Evolutionary conservation across 2,113 vertebrate genomes (phyloP), one percentile per base, ranked within the genome.

Genomic region (Hyperoodon ampullatus): DNA sequence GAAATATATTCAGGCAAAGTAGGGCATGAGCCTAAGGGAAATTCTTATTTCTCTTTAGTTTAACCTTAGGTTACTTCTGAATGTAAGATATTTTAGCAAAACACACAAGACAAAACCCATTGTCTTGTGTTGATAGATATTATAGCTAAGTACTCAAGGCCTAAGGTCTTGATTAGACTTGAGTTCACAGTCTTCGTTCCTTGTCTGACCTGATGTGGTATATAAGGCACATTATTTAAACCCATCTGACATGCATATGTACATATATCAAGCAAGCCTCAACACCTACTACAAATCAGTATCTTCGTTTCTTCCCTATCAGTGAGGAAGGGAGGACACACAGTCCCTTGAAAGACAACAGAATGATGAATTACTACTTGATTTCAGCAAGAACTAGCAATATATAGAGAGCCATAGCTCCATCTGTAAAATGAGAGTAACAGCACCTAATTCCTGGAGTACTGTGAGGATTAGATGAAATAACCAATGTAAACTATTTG

Each of bases 211-310:
- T 81, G 10, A 78, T 68, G 4, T 74, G 68, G 30, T 50, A 23
- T 30, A 23, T 28, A 42, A 75, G 6, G 21, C 16, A 39, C 33
- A 47, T 47, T n/a, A 35, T 72, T 94, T 89, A 74, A 68, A 28
- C 4, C 42, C 16, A 23, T 92, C 87, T 98, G 98, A 98, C 98
- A 95, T 98, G 97, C 95, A 97, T 96, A 97, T 92, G 95, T 97
- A 97, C 92, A 96, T 98, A 97, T 97, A 98, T 99, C 98, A 98
- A 97, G 90, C 26, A 80, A 98, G 97, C 97, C 97, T 98, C 28
- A 44, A 92, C 78, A 97, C 93, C 94, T 98, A 98, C 93, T 97
- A 14, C 90, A 96, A 93, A 42, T 94, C 93, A 90, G 87, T 14
- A 0, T 53, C 28, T 88, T 97, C 97, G 66, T 68, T 96, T 97